Conservation (phyloP, 2,888 invertebrate species). For the Chironomus riparius region DNA sequence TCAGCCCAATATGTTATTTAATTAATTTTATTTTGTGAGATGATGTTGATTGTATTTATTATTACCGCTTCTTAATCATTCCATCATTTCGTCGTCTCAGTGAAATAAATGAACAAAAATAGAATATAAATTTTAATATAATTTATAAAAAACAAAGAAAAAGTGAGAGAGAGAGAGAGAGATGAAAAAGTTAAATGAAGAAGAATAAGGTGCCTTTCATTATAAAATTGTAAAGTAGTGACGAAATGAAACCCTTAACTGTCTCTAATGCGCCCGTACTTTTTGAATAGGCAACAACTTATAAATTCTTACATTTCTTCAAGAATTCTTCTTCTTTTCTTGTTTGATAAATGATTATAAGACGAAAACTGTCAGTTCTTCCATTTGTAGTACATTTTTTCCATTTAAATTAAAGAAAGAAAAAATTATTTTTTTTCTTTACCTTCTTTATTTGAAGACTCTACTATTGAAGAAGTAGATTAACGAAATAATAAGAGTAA, state of each 20-base stretch:
- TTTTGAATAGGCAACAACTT: no score
- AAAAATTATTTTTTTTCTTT: background rate
- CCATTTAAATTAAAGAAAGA: background rate
- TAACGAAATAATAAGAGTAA: slow-evolving; percentile 12
- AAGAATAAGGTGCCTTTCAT: background rate
- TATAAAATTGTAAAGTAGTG: background rate
- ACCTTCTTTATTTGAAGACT: background rate
- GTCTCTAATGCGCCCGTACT: background rate
- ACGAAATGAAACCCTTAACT: slow-evolving; percentile 12
- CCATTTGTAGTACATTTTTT: slow-evolving; percentile 18
- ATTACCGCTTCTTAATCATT: slow-evolving; percentile 9
- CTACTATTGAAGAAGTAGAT: slow-evolving; percentile 5
- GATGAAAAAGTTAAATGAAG: background rate
- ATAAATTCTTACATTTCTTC: background rate
- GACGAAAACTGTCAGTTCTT: slow-evolving; percentile 23
- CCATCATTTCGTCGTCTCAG: background rate
- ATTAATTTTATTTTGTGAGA: background rate
- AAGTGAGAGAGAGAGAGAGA: background rate
- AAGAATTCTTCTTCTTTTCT: background rate
- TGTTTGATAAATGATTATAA: slow-evolving; percentile 14
- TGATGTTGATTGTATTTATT: slow-evolving; percentile 18
- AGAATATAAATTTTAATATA: no score
- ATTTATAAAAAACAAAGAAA: background rate
- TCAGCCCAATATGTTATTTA: background rate
- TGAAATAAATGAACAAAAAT: no score